Evolutionary conservation across 1,140 invertebrate species (phyloP).

Genomic region (Phocides pigmalion): DNA sequence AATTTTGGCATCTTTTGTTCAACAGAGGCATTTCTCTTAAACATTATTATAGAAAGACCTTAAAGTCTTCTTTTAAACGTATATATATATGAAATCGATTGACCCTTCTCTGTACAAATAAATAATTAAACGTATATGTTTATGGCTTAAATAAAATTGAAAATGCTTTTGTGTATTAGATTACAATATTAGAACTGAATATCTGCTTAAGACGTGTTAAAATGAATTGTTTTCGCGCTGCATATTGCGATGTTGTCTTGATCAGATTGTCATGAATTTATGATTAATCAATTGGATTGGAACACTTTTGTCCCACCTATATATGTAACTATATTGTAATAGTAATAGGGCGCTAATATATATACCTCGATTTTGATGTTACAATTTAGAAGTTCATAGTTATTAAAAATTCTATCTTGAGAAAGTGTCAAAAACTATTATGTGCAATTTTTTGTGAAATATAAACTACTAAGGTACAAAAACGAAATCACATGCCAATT

Average conservation of each 20-base stretch:
- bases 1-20: constrained; percentile 41
- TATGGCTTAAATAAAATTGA: constrained; percentile 19
- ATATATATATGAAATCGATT: constrained; percentile 17
- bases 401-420: constrained; percentile 17
- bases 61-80: not conserved
- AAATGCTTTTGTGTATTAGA: constrained; percentile 14
- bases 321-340: constrained; percentile 27
- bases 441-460: constrained; percentile 12
- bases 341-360: constrained; percentile 19
- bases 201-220: constrained; percentile 17
- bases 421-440: constrained; percentile 23
- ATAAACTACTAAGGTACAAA: constrained; percentile 20
- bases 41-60: not conserved
- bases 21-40: not conserved
- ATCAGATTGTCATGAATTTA: constrained; percentile 5
- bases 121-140: not conserved
- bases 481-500: constrained; percentile 22
- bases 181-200: constrained; percentile 8
- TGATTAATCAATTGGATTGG: constrained; percentile 14
- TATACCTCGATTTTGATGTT: constrained; percentile 24
- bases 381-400: constrained; percentile 28
- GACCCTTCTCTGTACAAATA: constrained; percentile 8
- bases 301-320: constrained; percentile 27
- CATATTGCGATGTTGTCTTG: constrained; percentile 8
- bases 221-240: not conserved